Evolutionary conservation across 2,888 invertebrate genomes (phyloP).

Genomic region (Drosophila nigricruria): DNA sequence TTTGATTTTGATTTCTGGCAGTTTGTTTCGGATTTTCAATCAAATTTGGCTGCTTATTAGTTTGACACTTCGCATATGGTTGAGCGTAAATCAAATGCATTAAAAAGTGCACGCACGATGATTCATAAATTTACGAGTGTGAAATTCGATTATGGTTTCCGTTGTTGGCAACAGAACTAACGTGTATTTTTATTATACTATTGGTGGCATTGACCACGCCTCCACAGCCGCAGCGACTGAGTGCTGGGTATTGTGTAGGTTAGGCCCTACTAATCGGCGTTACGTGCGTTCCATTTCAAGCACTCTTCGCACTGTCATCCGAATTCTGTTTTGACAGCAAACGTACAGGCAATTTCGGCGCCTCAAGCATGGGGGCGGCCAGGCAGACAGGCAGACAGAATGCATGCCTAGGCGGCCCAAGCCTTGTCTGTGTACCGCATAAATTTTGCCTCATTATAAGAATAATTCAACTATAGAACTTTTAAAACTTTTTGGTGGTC

Average conservation of each 20-base stretch:
- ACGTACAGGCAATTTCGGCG: constrained; percentile 34
- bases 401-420: constrained; percentile 37
- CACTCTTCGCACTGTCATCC: constrained; percentile 20
- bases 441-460: constrained; percentile 72
- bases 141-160: constrained; percentile 35
- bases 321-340: constrained; percentile 11
- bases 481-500: constrained; percentile 12
- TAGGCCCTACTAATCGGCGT: constrained; percentile 70
- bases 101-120: constrained; percentile 39
- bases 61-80: constrained; percentile 25
- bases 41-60: constrained; percentile 16
- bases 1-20: constrained; percentile 31
- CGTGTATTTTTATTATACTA: not conserved
- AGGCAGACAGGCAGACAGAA: constrained; percentile 2
- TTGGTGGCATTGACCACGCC: constrained; percentile 30
- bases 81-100: constrained; percentile 12
- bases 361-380: constrained; percentile 15
- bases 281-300: constrained; percentile 76
- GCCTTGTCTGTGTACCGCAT: constrained; percentile 61
- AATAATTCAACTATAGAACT: constrained; percentile 41
- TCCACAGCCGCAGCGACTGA: not conserved
- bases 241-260: constrained; percentile 36
- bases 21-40: constrained; percentile 28
- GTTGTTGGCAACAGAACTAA: constrained; percentile 21
- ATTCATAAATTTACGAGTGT: constrained; percentile 41